These are phyloP conservation scores for Torymus aiolomorphi DNA, from an alignment of 2,888 invertebrate species.

Conservation along the genomic window DNA sequence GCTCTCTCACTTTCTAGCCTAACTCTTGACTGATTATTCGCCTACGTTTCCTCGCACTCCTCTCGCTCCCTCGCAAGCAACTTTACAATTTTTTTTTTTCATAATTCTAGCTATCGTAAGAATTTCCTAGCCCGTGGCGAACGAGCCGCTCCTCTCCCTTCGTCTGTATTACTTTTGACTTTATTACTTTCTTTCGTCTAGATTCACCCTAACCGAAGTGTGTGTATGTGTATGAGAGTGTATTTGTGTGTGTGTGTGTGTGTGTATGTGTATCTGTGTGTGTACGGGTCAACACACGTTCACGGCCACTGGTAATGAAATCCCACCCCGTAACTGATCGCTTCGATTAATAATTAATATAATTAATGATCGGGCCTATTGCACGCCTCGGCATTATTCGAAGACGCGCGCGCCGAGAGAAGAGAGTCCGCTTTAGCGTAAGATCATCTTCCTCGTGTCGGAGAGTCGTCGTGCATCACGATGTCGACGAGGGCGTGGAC, in stretches of 20 bases:
- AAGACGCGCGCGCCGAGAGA: too few relatives aligned
- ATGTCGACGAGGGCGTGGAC: too few relatives aligned
- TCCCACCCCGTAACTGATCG: background rate
- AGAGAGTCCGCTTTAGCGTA: too few relatives aligned
- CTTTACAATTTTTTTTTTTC: conserved; percentile 41
- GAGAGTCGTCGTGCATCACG: too few relatives aligned
- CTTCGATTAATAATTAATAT: too few relatives aligned
- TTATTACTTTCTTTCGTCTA: conserved; percentile 1
- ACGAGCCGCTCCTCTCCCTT: background rate
- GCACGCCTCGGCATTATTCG: too few relatives aligned
- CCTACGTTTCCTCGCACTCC: conserved; percentile 31
- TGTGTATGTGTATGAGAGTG: background rate
- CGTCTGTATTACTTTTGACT: background rate
- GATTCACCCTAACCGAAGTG: conserved; percentile 13
- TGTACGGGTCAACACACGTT: background rate
- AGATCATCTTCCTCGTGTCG: too few relatives aligned
- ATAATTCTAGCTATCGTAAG: conserved; percentile 38
- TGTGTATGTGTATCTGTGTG: too few relatives aligned
- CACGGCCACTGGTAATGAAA: conserved; percentile 3
- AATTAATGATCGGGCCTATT: too few relatives aligned
- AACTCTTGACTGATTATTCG: conserved; percentile 39
- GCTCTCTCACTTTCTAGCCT: conserved; percentile 28
- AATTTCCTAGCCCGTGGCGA: conserved; percentile 12
- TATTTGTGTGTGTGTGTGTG: too few relatives aligned
- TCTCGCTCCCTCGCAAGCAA: conserved; percentile 43